These are phyloP conservation scores for Hemiscyllium ocellatum DNA, from an alignment of 2,113 vertebrate species.

Conservation along the genomic window DNA sequence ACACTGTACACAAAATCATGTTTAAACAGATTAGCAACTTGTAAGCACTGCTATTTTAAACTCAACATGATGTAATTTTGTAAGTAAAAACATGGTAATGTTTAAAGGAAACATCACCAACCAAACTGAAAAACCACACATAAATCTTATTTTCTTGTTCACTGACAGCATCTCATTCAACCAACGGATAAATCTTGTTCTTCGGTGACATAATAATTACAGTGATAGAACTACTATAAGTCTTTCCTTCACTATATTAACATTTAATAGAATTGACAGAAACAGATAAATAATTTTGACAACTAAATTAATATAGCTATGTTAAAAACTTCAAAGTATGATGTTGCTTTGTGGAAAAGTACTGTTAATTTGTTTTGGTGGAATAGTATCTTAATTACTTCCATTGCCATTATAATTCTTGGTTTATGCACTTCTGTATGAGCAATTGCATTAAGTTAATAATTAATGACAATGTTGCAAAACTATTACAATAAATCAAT, in stretches of 20 bases:
- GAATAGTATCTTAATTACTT: background rate
- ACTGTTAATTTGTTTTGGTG: background rate
- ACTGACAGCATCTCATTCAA: conserved; percentile 23
- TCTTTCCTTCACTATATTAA: background rate
- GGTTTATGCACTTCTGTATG: background rate
- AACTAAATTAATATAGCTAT: background rate
- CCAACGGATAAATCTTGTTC: background rate
- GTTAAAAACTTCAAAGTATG: background rate
- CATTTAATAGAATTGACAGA: background rate
- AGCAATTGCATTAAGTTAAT: background rate
- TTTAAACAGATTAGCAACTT: background rate
- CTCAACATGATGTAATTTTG: background rate
- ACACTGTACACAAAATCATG: background rate
- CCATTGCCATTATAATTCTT: background rate
- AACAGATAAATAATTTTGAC: conserved; percentile 4
- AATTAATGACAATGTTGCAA: background rate
- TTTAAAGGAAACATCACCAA: background rate
- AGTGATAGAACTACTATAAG: background rate
- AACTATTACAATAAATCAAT: conserved; percentile 16
- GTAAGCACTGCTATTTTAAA: background rate
- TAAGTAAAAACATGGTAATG: background rate
- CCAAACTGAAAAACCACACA: conserved; percentile 1
- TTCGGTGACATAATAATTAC: conserved; percentile 23
- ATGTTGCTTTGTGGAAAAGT: background rate
- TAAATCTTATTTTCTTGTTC: conserved; percentile 31